A percentile compares a stretch with the other conserved stretches of the same genome.
Conservation (phyloP, 2,113 vertebrate genomes). For the Petromus typicus region DNA sequence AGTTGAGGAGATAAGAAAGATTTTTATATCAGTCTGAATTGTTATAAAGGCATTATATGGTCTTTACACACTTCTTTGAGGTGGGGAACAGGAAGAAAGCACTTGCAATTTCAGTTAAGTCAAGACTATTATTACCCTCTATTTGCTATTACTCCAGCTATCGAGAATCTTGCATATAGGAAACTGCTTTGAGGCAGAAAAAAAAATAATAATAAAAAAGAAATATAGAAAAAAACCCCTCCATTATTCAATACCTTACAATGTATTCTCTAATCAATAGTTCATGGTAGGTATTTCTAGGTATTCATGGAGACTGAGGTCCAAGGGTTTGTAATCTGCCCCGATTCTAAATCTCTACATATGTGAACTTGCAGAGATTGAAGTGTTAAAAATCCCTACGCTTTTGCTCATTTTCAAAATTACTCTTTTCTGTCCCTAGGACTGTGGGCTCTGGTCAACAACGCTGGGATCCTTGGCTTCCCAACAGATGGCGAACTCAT, state of each 20-base stretch:
- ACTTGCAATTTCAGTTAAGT: not conserved
- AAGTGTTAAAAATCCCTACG: not conserved
- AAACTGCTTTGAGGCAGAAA: not conserved
- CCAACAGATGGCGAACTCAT: slow-evolving; percentile 88
- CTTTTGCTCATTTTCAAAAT: not conserved
- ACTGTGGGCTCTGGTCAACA: slow-evolving; percentile 94
- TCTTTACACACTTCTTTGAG: not conserved
- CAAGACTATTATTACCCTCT: not conserved
- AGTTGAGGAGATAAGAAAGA: not conserved
- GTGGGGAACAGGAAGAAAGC: not conserved
- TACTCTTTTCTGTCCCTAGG: slow-evolving; percentile 85
- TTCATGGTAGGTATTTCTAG: not conserved
- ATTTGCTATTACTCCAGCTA: not conserved
- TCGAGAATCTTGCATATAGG: not conserved
- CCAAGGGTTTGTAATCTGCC: not conserved
- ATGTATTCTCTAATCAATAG: not conserved
- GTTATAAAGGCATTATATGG: not conserved
- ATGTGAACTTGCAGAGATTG: not conserved
- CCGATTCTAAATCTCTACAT: not conserved
- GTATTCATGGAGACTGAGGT: not conserved
- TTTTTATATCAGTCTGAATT: not conserved
- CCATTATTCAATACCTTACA: not conserved
- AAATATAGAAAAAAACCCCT: not conserved
- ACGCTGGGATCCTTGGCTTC: slow-evolving; percentile 89
- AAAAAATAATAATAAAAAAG: no score